phyloP scores from a whole-genome alignment of 2,113 vertebrate genomes.

The Myxocyprinus asiaticus region DNA sequence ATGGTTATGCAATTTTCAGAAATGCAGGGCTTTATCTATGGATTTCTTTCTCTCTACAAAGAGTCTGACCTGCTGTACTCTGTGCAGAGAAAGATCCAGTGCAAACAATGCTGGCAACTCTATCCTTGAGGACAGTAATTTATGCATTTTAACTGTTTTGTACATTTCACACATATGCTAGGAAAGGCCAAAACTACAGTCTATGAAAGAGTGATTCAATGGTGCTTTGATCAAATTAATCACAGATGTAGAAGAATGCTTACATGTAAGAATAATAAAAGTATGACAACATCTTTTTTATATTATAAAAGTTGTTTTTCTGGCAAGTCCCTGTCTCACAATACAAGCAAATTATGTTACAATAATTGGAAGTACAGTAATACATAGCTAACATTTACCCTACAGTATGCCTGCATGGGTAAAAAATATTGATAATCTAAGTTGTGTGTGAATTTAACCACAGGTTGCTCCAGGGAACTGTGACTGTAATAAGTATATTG shows the following conservation, averaged over 20 bases:
- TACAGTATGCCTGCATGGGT: too few relatives aligned
- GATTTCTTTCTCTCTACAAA: slow-evolving; percentile 54
- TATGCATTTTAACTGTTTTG: background rate
- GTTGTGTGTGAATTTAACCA: too few relatives aligned
- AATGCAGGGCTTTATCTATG: slow-evolving; percentile 63
- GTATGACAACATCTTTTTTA: too few relatives aligned
- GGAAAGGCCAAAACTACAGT: background rate
- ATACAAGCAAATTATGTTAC: too few relatives aligned
- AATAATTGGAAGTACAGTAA: too few relatives aligned
- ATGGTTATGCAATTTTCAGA: slow-evolving; percentile 76
- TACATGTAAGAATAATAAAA: background rate
- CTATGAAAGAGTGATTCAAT: too few relatives aligned
- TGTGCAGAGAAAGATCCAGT: slow-evolving; percentile 21
- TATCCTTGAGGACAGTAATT: background rate
- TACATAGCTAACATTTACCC: too few relatives aligned
- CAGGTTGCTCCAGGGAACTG: too few relatives aligned
- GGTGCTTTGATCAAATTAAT: background rate
- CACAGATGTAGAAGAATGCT: background rate
- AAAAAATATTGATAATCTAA: too few relatives aligned
- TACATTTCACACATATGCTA: background rate
- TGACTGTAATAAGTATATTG: too few relatives aligned
- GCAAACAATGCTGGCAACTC: slow-evolving; percentile 51
- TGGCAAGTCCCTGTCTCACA: too few relatives aligned
- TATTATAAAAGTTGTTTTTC: too few relatives aligned
- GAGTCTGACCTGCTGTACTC: slow-evolving; percentile 59